These are phyloP conservation scores for Amaurobius ferox DNA, from an alignment of 2,888 invertebrate genomes.

Conservation along the genomic window DNA sequence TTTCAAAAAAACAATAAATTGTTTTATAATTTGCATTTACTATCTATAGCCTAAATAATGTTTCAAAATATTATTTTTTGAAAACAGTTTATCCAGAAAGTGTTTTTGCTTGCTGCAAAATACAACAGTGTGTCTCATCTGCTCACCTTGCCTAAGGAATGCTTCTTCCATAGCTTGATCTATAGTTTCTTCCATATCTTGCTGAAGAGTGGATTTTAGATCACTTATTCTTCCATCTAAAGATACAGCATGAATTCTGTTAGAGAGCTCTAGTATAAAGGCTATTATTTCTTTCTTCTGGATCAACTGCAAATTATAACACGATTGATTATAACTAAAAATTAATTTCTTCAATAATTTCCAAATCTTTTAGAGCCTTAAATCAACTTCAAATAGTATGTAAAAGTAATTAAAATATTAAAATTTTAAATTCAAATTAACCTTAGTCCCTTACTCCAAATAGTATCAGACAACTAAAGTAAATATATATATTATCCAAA, in stretches of 20 bases:
- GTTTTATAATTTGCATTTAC: too few relatives aligned
- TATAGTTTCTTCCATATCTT: background rate
- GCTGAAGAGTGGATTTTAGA: conserved; percentile 4
- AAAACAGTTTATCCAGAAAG: conserved; percentile 40
- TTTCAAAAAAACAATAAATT: too few relatives aligned
- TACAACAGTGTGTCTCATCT: conserved; percentile 21
- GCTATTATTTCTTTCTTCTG: conserved; percentile 41
- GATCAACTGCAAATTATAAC: conserved; percentile 36
- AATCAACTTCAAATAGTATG: too few relatives aligned
- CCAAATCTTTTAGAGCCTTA: too few relatives aligned
- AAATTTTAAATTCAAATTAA: too few relatives aligned
- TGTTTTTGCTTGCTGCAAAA: conserved; percentile 53
- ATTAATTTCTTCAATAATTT: too few relatives aligned
- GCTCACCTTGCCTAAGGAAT: conserved; percentile 25
- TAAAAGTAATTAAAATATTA: too few relatives aligned
- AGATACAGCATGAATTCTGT: conserved; percentile 30
- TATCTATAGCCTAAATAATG: conserved; percentile 30
- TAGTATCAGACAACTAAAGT: too few relatives aligned
- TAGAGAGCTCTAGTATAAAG: conserved; percentile 8
- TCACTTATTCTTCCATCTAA: conserved; percentile 24
- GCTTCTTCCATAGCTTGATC: conserved; percentile 9
- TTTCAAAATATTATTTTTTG: conserved; percentile 18
- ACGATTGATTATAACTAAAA: too few relatives aligned
- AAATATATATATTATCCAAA: too few relatives aligned
- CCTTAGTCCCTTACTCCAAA: too few relatives aligned